Base-by-base conservation (phyloP, 2,113 vertebrate species). In the Lagopus muta region DNA sequence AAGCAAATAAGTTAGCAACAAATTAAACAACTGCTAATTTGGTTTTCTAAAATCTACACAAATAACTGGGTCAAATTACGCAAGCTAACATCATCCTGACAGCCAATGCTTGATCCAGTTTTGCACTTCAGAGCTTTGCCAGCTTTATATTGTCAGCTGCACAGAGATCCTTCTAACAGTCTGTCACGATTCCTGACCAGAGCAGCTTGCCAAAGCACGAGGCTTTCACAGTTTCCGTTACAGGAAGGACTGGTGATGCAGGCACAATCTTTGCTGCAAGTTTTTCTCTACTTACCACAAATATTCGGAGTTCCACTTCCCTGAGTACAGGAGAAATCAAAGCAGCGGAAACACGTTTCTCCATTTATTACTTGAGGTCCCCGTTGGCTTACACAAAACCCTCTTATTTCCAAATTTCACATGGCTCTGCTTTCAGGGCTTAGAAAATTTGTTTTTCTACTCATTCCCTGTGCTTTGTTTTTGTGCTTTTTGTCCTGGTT, bases 261-360 rank as follows among this genome's bases (percentile, higher is more conserved):
- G 70, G 34, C 55, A 90, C 3, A 3, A 30, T 11, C 17, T 86
- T 94, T 84, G 43, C 48, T 69, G 76, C 24, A 15, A 16, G 83
- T 92, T 57, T 62, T 3, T 93, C 61, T 90, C 70, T 34, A 10
- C 54, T 95, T 82, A 81, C 76, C 71, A 74, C 66, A 92, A 81
- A 82, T 28, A 30, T 36, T 81, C 28, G 4, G 42, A 69, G 61
- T 90, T 86, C 65, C 52, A 83, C 76, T 92, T 94, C 90, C 83
- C 61, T 54, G 61, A 75, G 75, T 43, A 57, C 48, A 61, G 60
- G 65, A 81, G 80, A 66, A 90, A 86, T 92, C 65, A 82, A 94
- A 89, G 61, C 79, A 90, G 65, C 88, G 83, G 66, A 92, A 82
- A 74, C 3, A 2, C 3, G 1, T 86, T 82, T 94, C 3, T 76